phyloP scores from a whole-genome alignment of 2,888 invertebrate species.

The Pimpla rufipes region DNA sequence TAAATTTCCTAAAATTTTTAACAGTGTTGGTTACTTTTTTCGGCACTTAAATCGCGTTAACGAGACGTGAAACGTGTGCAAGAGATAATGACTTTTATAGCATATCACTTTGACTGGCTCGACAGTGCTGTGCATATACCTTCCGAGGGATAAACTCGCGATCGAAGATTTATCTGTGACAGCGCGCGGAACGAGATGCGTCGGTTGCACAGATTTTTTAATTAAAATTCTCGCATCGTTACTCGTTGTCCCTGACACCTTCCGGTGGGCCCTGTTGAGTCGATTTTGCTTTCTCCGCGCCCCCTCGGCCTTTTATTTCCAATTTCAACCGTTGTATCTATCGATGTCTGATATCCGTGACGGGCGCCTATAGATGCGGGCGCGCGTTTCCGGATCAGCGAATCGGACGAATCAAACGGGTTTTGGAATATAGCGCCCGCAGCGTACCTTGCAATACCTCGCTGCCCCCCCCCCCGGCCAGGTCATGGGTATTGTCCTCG shows the following conservation, averaged over 20 bases:
- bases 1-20: too few species aligned
- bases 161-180: conserved; percentile 45
- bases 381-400: conserved; percentile 59
- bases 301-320: conserved; percentile 41
- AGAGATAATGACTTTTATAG: not conserved
- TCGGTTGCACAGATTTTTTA: conserved; percentile 56
- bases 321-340: conserved; percentile 54
- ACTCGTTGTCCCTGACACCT: conserved; percentile 15
- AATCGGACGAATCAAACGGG: conserved; percentile 50
- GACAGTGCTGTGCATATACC: not conserved
- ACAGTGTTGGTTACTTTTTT: not conserved
- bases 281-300: not conserved
- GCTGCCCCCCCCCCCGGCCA: not conserved
- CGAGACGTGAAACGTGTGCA: not conserved
- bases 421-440: conserved; percentile 25
- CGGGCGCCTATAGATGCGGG: conserved; percentile 30
- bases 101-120: not conserved
- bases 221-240: conserved; percentile 60
- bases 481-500: not conserved
- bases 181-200: conserved; percentile 22
- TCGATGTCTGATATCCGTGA: conserved; percentile 60
- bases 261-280: not conserved
- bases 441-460: conserved; percentile 1
- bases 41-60: not conserved
- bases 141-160: conserved; percentile 8